A percentile compares a stretch with the other conserved stretches of the same genome.
Conservation (phyloP, 2,113 vertebrate genomes). For the Tetrao urogallus region DNA sequence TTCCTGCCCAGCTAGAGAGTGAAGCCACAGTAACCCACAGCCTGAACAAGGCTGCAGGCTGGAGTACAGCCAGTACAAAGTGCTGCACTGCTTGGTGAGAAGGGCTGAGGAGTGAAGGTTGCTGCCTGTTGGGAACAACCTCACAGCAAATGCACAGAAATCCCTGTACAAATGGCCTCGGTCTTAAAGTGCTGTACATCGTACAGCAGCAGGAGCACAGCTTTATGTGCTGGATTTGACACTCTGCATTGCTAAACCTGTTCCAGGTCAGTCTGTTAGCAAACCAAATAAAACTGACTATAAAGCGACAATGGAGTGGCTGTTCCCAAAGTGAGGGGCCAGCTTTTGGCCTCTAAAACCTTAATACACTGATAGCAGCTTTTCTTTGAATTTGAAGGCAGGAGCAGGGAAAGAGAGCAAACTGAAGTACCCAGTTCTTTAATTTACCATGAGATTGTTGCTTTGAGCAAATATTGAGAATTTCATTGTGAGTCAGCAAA, state of each 20-base stretch:
- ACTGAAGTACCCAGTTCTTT: background rate
- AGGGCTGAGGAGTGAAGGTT: background rate
- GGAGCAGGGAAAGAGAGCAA: background rate
- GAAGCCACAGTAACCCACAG: background rate
- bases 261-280: background rate
- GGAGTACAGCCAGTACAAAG: background rate
- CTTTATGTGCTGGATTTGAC: accelerated
- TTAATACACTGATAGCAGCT: background rate
- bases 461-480: slow-evolving; percentile 42
- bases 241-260: background rate
- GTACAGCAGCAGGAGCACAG: background rate
- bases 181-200: accelerated
- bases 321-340: background rate
- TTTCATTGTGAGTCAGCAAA: slow-evolving; percentile 46
- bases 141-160: background rate
- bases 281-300: background rate
- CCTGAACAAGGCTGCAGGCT: background rate
- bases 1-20: background rate
- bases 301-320: background rate
- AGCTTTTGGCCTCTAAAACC: background rate
- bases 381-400: background rate
- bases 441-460: background rate
- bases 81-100: background rate
- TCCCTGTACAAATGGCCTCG: background rate
- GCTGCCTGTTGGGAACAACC: background rate